Evolutionary conservation across 1,140 invertebrate species (phyloP).

Genomic region (Sinonovacula constricta): DNA sequence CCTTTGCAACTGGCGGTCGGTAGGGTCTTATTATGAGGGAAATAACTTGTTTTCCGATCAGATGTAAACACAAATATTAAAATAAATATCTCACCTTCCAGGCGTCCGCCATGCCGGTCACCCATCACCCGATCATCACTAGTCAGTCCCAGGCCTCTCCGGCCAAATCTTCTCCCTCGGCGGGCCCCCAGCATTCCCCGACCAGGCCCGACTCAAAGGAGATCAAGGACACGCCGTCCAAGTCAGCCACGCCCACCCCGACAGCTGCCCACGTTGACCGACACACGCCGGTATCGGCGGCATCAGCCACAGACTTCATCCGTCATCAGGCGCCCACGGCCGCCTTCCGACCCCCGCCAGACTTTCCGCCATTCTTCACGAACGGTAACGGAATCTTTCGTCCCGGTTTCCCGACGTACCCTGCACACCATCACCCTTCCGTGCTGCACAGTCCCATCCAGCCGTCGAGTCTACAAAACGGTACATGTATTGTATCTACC

Average conservation of each 20-base stretch:
- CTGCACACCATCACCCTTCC: slow-evolving; percentile 73
- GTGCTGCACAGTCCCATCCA: slow-evolving; percentile 66
- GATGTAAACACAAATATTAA: too few species aligned
- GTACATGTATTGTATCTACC: too few species aligned
- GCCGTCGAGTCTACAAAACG: slow-evolving; percentile 70
- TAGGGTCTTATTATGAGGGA: too few species aligned
- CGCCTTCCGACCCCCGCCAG: slow-evolving; percentile 70
- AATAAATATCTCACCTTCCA: slow-evolving; percentile 57
- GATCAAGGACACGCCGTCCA: slow-evolving; percentile 62
- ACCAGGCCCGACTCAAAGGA: slow-evolving; percentile 63
- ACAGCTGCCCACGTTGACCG: slow-evolving; percentile 62
- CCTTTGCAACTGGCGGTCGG: too few species aligned
- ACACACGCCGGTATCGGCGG: slow-evolving; percentile 58
- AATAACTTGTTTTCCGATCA: too few species aligned
- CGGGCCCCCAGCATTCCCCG: slow-evolving; percentile 48
- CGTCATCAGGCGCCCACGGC: slow-evolving; percentile 70
- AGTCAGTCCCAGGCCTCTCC: slow-evolving; percentile 52
- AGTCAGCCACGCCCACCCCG: slow-evolving; percentile 56
- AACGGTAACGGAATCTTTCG: slow-evolving; percentile 75
- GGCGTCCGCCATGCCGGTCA: slow-evolving; percentile 66
- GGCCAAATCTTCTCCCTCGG: slow-evolving; percentile 48
- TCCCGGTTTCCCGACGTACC: slow-evolving; percentile 73
- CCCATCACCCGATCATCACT: slow-evolving; percentile 35
- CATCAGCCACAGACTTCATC: slow-evolving; percentile 70
- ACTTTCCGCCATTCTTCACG: slow-evolving; percentile 75